Percentiles rank a stretch among this genome's conserved stretches.
Evolutionary conservation across 2,797 vertebrate species (phyloP).

Genomic region (Tadarida brasiliensis): DNA sequence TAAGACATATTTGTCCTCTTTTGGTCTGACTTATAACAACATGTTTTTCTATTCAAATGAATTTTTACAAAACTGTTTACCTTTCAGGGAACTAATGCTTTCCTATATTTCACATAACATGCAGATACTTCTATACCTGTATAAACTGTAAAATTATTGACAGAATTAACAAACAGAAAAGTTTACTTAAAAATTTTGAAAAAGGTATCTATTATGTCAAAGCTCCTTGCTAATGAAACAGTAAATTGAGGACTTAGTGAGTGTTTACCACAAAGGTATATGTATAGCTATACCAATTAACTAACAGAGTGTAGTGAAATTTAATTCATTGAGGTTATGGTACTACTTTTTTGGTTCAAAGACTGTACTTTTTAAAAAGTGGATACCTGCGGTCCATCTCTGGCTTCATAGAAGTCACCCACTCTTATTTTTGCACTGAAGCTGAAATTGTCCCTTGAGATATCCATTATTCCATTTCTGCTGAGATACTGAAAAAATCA

Average conservation of each 20-base stretch:
- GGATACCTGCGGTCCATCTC: slow-evolving; percentile 96
- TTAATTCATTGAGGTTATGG: slow-evolving; percentile 85
- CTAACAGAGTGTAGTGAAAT: slow-evolving; percentile 82
- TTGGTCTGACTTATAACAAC: slow-evolving; percentile 7
- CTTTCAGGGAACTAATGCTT: slow-evolving; percentile 25
- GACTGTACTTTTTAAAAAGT: slow-evolving; percentile 89
- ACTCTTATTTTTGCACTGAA: slow-evolving; percentile 99
- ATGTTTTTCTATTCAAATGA: slow-evolving; percentile 4
- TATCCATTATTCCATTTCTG: slow-evolving; percentile 96
- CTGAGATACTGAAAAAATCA: slow-evolving; percentile 96
- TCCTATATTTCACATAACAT: slow-evolving; percentile 29
- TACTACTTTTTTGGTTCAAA: slow-evolving; percentile 88
- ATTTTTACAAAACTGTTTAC: slow-evolving; percentile 41
- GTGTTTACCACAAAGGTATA: slow-evolving; percentile 71
- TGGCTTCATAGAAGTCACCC: slow-evolving; percentile 98
- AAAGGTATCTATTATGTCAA: slow-evolving; percentile 47
- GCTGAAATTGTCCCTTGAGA: slow-evolving; percentile 98
- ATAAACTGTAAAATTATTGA: slow-evolving; percentile 54
- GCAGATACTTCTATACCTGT: slow-evolving; percentile 50
- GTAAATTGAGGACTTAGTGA: slow-evolving; percentile 53
- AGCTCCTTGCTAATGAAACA: slow-evolving; percentile 54
- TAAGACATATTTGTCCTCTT: neutral
- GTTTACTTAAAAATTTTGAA: slow-evolving; percentile 66
- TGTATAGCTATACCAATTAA: slow-evolving; percentile 58
- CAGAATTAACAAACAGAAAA: slow-evolving; percentile 58